Evolutionary conservation across 2,888 invertebrate genomes (phyloP).

Genomic region (Mesochorus sp.): DNA sequence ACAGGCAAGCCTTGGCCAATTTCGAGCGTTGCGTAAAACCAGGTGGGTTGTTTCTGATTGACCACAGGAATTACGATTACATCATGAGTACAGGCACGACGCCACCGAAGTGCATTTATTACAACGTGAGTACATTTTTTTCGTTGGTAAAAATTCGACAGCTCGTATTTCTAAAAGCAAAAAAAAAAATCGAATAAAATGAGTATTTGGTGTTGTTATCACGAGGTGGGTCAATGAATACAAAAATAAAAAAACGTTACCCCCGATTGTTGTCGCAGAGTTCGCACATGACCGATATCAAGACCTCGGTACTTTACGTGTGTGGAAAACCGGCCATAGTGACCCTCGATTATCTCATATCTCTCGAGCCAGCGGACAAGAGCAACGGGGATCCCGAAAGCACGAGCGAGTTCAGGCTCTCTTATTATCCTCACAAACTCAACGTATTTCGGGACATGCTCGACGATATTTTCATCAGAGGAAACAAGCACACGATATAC

Average conservation of each 20-base stretch:
- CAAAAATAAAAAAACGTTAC: conserved; percentile 27
- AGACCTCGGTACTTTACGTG: conserved; percentile 92
- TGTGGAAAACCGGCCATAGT: conserved; percentile 90
- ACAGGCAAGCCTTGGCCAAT: conserved; percentile 88
- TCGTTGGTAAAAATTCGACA: no score
- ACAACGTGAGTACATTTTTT: conserved; percentile 94
- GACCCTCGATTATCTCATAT: conserved; percentile 91
- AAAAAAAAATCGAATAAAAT: no score
- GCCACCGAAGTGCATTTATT: conserved; percentile 93
- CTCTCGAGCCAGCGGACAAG: conserved; percentile 74
- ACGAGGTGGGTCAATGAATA: background rate
- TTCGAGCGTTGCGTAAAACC: conserved; percentile 93
- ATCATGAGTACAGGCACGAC: conserved; percentile 90
- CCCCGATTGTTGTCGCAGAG: no score
- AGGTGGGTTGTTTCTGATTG: conserved; percentile 92
- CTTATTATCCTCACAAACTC: conserved; percentile 93
- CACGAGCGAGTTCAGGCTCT: conserved; percentile 91
- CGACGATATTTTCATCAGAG: conserved; percentile 86
- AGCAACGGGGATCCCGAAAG: conserved; percentile 74
- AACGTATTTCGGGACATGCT: conserved; percentile 88
- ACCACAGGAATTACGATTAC: conserved; percentile 94
- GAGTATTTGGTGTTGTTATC: no score
- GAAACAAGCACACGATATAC: conserved; percentile 87
- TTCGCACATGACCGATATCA: conserved; percentile 91
- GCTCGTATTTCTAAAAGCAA: no score